These are phyloP conservation scores for Scopus umbretta DNA, from an alignment of 2,113 vertebrate genomes.

Conservation along the genomic window DNA sequence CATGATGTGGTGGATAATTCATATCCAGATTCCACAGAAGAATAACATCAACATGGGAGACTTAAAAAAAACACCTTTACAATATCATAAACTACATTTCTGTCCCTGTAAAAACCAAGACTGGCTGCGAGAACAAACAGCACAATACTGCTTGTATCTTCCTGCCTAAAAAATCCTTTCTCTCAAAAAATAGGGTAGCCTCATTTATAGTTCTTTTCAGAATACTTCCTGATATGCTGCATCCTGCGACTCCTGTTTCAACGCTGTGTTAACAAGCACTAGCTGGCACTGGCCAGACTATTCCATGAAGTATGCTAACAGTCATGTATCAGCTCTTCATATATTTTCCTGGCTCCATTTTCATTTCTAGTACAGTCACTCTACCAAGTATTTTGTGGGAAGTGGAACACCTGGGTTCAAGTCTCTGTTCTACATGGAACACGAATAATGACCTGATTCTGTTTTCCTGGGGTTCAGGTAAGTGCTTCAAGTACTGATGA, in stretches of 20 bases:
- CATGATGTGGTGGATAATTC: neutral
- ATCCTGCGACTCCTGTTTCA: neutral
- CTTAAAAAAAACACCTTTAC: neutral
- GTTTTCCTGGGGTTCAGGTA: neutral
- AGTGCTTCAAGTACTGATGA: neutral
- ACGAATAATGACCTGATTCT: neutral
- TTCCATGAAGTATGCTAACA: neutral
- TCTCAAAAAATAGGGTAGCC: neutral
- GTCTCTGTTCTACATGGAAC: neutral
- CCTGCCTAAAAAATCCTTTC: neutral
- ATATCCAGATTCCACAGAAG: neutral
- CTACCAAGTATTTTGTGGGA: neutral
- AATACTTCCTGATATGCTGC: neutral
- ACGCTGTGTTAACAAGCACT: neutral
- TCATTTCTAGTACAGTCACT: neutral
- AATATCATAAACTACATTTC: neutral
- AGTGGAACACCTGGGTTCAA: neutral
- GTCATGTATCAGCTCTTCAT: neutral
- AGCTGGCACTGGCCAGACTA: neutral
- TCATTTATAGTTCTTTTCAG: neutral
- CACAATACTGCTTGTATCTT: neutral
- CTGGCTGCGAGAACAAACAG: neutral
- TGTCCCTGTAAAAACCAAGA: neutral
- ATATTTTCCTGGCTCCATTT: neutral
- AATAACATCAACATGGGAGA: neutral